These are phyloP conservation scores for Maconellicoccus hirsutus DNA, from an alignment of 1,140 invertebrate genomes.

Conservation along the genomic window DNA sequence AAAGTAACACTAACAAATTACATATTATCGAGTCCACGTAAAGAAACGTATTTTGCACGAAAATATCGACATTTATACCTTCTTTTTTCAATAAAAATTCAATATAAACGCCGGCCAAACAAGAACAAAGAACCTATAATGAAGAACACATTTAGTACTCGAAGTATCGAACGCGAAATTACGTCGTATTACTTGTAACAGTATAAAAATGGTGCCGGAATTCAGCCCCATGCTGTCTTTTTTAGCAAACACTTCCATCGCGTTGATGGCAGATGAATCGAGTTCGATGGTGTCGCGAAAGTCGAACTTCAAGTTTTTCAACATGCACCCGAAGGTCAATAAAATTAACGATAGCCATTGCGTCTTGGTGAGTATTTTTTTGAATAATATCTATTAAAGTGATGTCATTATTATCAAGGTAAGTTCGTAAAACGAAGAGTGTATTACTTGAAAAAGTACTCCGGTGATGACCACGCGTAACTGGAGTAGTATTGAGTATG, in stretches of 20 bases:
- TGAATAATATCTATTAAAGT: conserved; percentile 63
- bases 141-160: background rate
- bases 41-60: conserved; percentile 92
- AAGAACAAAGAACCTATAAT: conserved; percentile 73
- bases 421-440: no score
- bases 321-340: conserved; percentile 78
- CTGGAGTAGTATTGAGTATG: conserved; percentile 87
- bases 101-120: conserved; percentile 90
- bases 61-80: conserved; percentile 72
- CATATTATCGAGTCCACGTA: conserved; percentile 89
- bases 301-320: conserved; percentile 71
- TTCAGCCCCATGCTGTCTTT: background rate
- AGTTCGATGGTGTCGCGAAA: conserved; percentile 25
- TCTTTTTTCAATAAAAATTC: conserved; percentile 83
- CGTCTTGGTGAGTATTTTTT: conserved; percentile 61
- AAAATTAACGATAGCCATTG: conserved; percentile 85
- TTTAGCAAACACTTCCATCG: background rate
- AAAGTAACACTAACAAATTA: conserved; percentile 56
- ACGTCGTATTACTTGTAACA: background rate
- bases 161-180: conserved; percentile 13
- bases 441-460: conserved; percentile 82
- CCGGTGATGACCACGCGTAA: conserved; percentile 85
- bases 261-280: background rate
- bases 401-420: conserved; percentile 25
- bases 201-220: background rate